Base-by-base conservation (phyloP, 2,113 vertebrate species). In the Vireo altiloquus region DNA sequence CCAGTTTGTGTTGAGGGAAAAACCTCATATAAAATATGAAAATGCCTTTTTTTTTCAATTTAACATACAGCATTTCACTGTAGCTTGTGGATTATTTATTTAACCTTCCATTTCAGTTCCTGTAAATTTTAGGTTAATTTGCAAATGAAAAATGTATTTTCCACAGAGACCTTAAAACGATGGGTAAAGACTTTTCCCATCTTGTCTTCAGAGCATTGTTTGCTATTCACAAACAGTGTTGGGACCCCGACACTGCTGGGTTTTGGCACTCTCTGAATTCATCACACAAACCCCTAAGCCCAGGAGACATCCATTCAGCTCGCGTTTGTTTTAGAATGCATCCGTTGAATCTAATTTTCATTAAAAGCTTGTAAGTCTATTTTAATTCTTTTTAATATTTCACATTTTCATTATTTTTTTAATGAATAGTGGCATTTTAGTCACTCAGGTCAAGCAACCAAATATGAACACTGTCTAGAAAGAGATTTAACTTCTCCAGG, bases 341-440 rank as follows among this genome's bases (percentile, higher is more conserved):
- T 68, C 57, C 56, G 50, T 44, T 82, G 82, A 83, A 92, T 91
- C 84, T 84, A 33, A 90, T 88, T 92, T 87, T 92, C 88, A 96
- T 92, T 92, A 92, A 70, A 82, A 86, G 47, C 63, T 16, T 59
- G 33, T 78, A 87, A 87, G 66, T 50, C 89, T 92, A 10, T n/a
- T 94, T 91, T 87, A 90, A 92, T 94, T 87, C 74, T 50, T 68
- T 78, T 94, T 57, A 96, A 87, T 91, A 89, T 87, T 96, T 96
- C 71, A 82, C 30, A 9, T 65, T 71, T 79, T 64, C 49, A 1
- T 78, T 78, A 64, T 74, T 89, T 71, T 83, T 95, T 87, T 59
- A 90, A 95, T 77, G 63, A 85, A 72, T 20, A 60, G 74, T 76
- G 66, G 87, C 81, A 46, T 35, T 54, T 53, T 9, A 90, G 78